Percentiles rank a stretch among this genome's conserved stretches.
Evolutionary conservation across 30 jellyfish, hydroid and myxozoan species (phyloP).

Genomic region (Aurelia aurita complex sp. Pacific): DNA sequence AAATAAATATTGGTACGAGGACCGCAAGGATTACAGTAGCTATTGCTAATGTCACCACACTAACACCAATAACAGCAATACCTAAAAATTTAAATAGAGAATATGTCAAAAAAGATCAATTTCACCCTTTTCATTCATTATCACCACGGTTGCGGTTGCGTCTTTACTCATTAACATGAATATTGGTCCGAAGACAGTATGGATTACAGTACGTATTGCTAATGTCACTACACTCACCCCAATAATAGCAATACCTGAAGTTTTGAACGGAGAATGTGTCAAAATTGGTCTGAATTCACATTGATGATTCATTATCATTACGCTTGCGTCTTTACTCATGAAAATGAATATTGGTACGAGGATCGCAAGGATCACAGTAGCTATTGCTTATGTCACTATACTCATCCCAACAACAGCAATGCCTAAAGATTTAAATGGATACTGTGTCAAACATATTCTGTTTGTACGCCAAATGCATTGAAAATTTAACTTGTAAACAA

Average conservation of each 20-base stretch:
- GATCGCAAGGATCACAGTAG: conserved; percentile 31
- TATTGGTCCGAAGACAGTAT: conserved; percentile 41
- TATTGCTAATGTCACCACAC: conserved; percentile 44
- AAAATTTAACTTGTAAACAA: too few relatives aligned
- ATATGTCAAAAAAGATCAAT: not conserved
- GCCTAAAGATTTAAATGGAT: not conserved
- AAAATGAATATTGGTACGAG: conserved; percentile 38
- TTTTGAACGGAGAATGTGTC: not conserved
- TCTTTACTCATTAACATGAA: conserved; percentile 39
- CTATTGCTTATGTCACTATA: conserved; percentile 43
- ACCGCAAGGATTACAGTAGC: conserved; percentile 53
- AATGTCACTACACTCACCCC: conserved; percentile 38
- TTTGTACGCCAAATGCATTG: too few relatives aligned
- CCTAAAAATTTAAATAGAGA: not conserved
- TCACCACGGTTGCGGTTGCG: conserved; percentile 37
- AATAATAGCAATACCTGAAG: conserved; percentile 31
- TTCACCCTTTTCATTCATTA: conserved; percentile 34
- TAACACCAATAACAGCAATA: conserved; percentile 42
- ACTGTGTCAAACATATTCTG: not conserved
- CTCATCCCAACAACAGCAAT: conserved; percentile 29
- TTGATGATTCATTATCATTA: too few relatives aligned
- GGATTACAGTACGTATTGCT: conserved; percentile 32
- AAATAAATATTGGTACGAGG: conserved; percentile 40
- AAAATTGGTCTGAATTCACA: not conserved
- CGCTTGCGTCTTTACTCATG: conserved; percentile 6